phyloP scores from a whole-genome alignment of 2,888 invertebrate species.

The Ectropis crepuscularia region DNA sequence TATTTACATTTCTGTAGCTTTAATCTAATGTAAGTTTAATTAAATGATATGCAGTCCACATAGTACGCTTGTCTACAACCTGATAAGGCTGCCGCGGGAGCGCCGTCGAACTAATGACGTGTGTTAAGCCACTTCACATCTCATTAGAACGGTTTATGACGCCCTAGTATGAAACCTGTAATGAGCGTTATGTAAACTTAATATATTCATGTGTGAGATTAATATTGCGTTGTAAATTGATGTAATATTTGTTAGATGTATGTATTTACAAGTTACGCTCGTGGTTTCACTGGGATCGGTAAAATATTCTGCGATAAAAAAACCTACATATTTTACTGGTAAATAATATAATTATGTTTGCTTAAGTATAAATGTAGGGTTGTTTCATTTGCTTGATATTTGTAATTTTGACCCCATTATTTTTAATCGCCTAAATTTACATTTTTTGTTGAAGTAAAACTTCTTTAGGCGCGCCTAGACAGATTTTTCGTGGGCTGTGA shows the following conservation, averaged over 20 bases:
- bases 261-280: background rate
- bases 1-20: too few species aligned
- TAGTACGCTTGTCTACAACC: conserved; percentile 6
- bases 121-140: conserved; percentile 34
- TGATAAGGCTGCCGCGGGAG: conserved; percentile 27
- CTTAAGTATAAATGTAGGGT: too few species aligned
- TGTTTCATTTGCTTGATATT: too few species aligned
- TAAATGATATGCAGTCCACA: conserved; percentile 16
- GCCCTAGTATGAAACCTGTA: conserved; percentile 13
- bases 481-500: too few species aligned
- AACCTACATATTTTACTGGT: too few species aligned
- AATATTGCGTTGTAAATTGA: background rate
- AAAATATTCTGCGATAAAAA: too few species aligned
- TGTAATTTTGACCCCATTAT: too few species aligned
- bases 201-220: conserved; percentile 3
- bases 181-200: background rate
- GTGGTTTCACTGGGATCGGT: too few species aligned
- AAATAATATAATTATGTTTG: too few species aligned
- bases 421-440: too few species aligned
- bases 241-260: background rate
- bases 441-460: too few species aligned
- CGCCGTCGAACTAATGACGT: conserved; percentile 32
- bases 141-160: conserved; percentile 34
- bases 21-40: conserved; percentile 10
- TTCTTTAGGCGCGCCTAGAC: too few species aligned